Evolutionary conservation across 2,113 vertebrate species (phyloP), one percentile per base, ranked within the genome.

Genomic region (Acrocephalus arundinaceus): DNA sequence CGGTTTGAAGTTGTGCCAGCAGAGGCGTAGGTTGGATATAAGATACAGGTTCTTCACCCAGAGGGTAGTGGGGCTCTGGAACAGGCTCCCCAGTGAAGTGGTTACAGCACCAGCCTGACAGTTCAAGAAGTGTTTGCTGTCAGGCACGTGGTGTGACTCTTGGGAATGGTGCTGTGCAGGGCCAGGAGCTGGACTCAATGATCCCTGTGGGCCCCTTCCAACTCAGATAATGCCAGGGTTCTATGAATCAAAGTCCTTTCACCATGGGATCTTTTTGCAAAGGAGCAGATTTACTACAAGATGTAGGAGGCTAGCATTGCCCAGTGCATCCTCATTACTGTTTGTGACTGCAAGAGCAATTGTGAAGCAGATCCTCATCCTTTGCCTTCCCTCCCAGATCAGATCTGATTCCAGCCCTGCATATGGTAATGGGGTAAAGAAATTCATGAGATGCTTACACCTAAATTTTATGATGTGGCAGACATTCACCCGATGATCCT

Each of bases 111-210:
- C 28, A 63, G 10, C 16, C n/a, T 30, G 30, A 9, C 20, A 30
- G 41, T 19, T 72, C n/a, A 55, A 30, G 19, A 24, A n/a, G 15
- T 16, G 19, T n/a, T 71, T 63, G 41, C 30, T 25, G 6, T 49
- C 21, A 16, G 49, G 24, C 10, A 63, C 0, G 0, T 4, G n/a
- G 25, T 41, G 9, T 3, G 3, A 8, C 11, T 71, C 49, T 17
- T 48, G 15, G 58, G 49, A 23, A 63, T 17, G 13, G 24, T 17
- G 4, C 16, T 55, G 41, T 11, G 20, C 30, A 63, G 30, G 49
- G 58, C 24, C 21, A 57, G 62, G 17, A 55, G 43, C 4, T 57
- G 58, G 30, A 63, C 57, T 25, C 6, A 2, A 1, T 39, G 15
- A 48, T 30, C 49, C 19, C 20, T 63, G 20, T 41, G 13, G 8